Base-by-base conservation (phyloP, 2,888 invertebrate genomes). In the Pandemis corylana region DNA sequence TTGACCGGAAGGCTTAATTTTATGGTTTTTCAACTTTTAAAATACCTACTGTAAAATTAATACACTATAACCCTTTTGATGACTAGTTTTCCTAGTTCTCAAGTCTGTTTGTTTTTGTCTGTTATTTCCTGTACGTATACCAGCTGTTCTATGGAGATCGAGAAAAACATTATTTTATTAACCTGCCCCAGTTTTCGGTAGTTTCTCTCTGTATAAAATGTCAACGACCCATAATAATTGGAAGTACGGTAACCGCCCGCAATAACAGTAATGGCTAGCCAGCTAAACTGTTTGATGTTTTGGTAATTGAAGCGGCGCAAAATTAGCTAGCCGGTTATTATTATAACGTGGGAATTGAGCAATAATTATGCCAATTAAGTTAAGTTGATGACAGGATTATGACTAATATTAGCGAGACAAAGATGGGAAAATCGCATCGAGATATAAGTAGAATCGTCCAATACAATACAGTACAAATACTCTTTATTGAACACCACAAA, bases 221-320 rank as follows among this genome's bases (percentile, higher is more conserved):
- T 74, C 74, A 70, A 70, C 69, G 74, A 74, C 69, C 74, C 65
- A 65, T 36, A 56, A 72, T 72, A 72, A 72, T 68, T 56, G 68
- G 61, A 51, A 63, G 68, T 72, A 64, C 72, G 68, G 64, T 68
- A 59, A 68, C 72, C 51, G 13, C 28, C 5, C 59, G 69, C 64
- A 74, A 70, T 74, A 70, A 74, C 69, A 42, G 74, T 74, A 70
- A 74, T 74, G 65, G 74, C 42, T 13, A 28, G 51, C 41, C 56
- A 36, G 20, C 56, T 41, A 46, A 72, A 72, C 53, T 73, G 63
- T 69, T 65, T 69, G 56, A 70, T 70, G 61, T 66, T 70, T 64
- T 56, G 36, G 49, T 69, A 63, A 65, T 73, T 65, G 49, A 44
- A 65, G 49, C 15, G 49, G 20, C 15, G 13, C 41, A 6, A 13